Conservation (phyloP, 2,888 invertebrate genomes). For the Drosophila prolongata region DNA sequence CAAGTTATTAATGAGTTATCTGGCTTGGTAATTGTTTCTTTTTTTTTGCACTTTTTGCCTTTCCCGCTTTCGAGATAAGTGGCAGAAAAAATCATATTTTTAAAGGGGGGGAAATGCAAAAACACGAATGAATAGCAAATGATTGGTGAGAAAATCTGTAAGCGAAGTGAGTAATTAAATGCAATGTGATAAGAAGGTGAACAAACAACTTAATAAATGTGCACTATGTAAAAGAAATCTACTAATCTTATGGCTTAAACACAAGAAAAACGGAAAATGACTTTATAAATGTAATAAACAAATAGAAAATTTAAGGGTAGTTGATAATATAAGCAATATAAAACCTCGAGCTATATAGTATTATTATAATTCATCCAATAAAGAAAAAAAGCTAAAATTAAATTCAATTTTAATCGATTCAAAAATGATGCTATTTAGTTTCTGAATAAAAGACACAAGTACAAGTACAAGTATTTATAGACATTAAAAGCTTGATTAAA, state of each 20-base stretch:
- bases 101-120: slow-evolving; percentile 8
- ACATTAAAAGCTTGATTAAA: too few relatives aligned
- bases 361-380: too few relatives aligned
- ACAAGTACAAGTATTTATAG: too few relatives aligned
- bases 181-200: slow-evolving; percentile 27
- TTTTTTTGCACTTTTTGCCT: slow-evolving; percentile 6
- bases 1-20: slow-evolving; percentile 44
- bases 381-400: too few relatives aligned
- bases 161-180: slow-evolving; percentile 26
- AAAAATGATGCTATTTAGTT: too few relatives aligned
- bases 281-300: too few relatives aligned
- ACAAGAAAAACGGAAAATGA: neutral
- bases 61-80: slow-evolving; percentile 1
- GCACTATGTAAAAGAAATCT: neutral
- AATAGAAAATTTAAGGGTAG: too few relatives aligned
- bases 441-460: too few relatives aligned
- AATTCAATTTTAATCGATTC: too few relatives aligned
- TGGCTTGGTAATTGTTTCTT: slow-evolving; percentile 34
- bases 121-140: slow-evolving; percentile 5
- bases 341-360: too few relatives aligned
- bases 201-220: slow-evolving; percentile 29
- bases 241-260: neutral
- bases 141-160: slow-evolving; percentile 33
- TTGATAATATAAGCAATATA: too few relatives aligned
- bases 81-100: slow-evolving; percentile 2